Percentiles rank a stretch among this genome's conserved stretches.
phyloP scores from a whole-genome alignment of 2,797 vertebrate genomes.

The Eulemur coronatus region DNA sequence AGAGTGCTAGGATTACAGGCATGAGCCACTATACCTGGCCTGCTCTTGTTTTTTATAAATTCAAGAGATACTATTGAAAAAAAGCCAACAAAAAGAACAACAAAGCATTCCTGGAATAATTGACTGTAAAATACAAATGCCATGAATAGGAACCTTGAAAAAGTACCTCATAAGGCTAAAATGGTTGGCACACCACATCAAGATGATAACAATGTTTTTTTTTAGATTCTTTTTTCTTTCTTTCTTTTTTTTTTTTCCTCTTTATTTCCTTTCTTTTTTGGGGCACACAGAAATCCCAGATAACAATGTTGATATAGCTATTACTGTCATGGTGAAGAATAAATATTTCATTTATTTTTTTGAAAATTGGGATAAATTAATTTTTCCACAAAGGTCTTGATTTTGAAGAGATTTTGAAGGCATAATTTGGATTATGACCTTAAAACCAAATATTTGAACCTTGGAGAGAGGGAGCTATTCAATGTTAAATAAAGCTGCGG shows the following conservation, averaged over 20 bases:
- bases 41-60: background rate
- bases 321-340: background rate
- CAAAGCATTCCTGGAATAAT: background rate
- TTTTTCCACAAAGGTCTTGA: background rate
- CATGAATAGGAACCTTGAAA: background rate
- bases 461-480: background rate
- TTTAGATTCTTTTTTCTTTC: no score
- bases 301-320: background rate
- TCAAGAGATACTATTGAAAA: background rate
- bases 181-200: background rate
- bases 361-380: background rate
- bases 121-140: background rate
- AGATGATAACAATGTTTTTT: background rate
- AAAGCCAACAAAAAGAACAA: background rate
- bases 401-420: constrained; percentile 5
- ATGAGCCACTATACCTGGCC: no score
- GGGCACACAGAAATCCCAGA: background rate
- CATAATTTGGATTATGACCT: background rate
- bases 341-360: constrained; percentile 37
- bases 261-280: no score
- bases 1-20: no score
- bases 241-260: no score
- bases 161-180: background rate
- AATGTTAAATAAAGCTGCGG: no score
- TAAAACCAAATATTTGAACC: background rate